A percentile compares a stretch with the other conserved stretches of the same genome.
These are phyloP conservation scores for Pangasius larnaudii DNA, from an alignment of 2,797 vertebrate genomes.

Conservation along the genomic window DNA sequence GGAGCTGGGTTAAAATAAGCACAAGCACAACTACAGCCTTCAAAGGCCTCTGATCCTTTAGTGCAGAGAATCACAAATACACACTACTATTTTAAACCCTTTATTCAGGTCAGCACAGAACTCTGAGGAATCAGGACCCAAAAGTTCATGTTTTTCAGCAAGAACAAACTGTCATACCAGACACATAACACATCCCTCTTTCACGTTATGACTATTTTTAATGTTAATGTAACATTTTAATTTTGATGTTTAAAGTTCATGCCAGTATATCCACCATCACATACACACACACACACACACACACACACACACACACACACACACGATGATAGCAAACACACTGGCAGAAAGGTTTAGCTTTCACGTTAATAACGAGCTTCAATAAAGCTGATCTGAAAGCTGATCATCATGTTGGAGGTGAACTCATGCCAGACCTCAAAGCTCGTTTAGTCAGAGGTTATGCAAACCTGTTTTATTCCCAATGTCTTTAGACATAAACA, in stretches of 20 bases:
- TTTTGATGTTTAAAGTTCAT: not conserved
- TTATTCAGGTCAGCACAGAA: not conserved
- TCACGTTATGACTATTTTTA: not conserved
- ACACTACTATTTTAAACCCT: not conserved
- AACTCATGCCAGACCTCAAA: not conserved
- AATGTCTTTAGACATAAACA: not conserved
- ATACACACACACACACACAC: too few relatives aligned
- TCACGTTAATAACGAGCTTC: not conserved
- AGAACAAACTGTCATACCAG: not conserved
- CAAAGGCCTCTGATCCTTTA: slow-evolving; percentile 33
- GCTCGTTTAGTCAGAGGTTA: not conserved
- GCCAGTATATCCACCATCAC: not conserved
- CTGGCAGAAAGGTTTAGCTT: not conserved
- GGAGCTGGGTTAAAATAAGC: slow-evolving; percentile 55
- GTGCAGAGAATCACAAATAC: not conserved
- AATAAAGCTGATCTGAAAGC: not conserved
- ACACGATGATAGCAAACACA: not conserved
- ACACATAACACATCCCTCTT: not conserved
- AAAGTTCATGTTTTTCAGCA: not conserved
- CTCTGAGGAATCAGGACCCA: not conserved
- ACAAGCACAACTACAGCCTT: slow-evolving; percentile 13
- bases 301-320: not conserved
- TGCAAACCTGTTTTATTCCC: not conserved
- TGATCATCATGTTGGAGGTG: not conserved
- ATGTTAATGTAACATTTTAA: not conserved